phyloP scores from a whole-genome alignment of 1,140 invertebrate species.

The Danaus melanippus region DNA sequence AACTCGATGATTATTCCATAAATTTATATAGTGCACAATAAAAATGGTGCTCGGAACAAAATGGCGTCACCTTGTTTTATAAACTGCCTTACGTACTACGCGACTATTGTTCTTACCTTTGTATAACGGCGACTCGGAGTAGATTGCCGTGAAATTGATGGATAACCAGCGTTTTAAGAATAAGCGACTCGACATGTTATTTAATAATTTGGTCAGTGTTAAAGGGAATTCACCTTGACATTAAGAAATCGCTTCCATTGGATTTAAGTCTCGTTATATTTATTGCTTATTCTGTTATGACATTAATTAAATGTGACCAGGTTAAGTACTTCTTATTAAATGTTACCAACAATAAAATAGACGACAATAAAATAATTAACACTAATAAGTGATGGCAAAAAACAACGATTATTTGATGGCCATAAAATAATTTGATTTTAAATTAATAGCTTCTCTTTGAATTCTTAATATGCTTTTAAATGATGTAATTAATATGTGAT shows the following conservation, averaged over 20 bases:
- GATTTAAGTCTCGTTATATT: slow-evolving; percentile 23
- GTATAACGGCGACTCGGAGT: slow-evolving; percentile 19
- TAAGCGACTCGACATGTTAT: slow-evolving; percentile 30
- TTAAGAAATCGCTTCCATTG: slow-evolving; percentile 26
- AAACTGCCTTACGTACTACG: slow-evolving; percentile 35
- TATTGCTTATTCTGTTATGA: slow-evolving; percentile 46
- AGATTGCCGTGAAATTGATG: slow-evolving; percentile 56
- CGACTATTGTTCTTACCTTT: slow-evolving; percentile 39
- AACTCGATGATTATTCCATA: slow-evolving; percentile 69
- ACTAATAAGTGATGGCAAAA: slow-evolving; percentile 4
- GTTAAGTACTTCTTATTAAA: slow-evolving; percentile 5
- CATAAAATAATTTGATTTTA: no score
- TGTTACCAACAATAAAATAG: slow-evolving; percentile 11
- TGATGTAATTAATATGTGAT: no score
- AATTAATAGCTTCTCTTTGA: no score
- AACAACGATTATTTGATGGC: no score
- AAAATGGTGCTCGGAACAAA: slow-evolving; percentile 61
- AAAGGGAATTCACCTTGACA: slow-evolving; percentile 52
- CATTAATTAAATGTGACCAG: slow-evolving; percentile 37
- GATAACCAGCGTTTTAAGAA: slow-evolving; percentile 33
- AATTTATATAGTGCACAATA: slow-evolving; percentile 69
- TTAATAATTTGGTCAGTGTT: slow-evolving; percentile 26
- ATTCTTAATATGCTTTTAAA: no score
- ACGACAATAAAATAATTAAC: slow-evolving; percentile 16
- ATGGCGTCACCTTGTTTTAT: slow-evolving; percentile 57